Evolutionary conservation across 2,888 invertebrate genomes (phyloP), one percentile per base, ranked within the genome.

Genomic region (Lapara coniferarum): DNA sequence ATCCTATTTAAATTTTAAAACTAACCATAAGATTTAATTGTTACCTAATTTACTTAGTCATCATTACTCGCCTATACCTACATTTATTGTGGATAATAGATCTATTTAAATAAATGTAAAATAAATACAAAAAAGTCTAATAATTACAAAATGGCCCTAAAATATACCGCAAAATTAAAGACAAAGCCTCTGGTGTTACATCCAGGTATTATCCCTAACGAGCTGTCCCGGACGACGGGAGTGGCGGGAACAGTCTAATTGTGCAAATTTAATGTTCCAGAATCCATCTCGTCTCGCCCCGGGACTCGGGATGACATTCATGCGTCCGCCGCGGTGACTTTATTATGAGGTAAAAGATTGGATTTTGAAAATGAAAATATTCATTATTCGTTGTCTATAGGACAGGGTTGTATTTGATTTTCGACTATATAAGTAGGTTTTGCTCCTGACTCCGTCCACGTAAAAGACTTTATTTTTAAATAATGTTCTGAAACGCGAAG

Each of bases 181-280:
- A 8, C 37, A 37, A 37, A 1, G 8, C 37, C 37, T 37, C 46
- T 12, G n/a, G 46, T 56, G 57, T 57, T 49, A 49, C 46, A 63
- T 46, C 46, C 46, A 1, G 59, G 46, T 16, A 46, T 63, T 63
- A 63, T 12, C 59, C 19, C 19, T 25, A 25, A 56, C 57, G 57
- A 59, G 44, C 10, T 13, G 13, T 16, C 19, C 19, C 46, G 19
- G 30, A 57, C 57, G 49, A 19, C 13, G 19, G 13, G 19, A 44
- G 46, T 46, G 5, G 10, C 46, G 59, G 16, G 59, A 16, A 59
- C n/a, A 12, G 19, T 10, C 59, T 10, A 5, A 19, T 49, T 63
- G 63, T 63, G 49, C 13, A 63, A 63, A 63, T 63, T 63, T 63
- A 63, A 63, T 63, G 63, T 19, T 46, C 49, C 63, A 16, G 10